phyloP scores from a whole-genome alignment of 2,113 vertebrate species.

The Amphiprion percula region DNA sequence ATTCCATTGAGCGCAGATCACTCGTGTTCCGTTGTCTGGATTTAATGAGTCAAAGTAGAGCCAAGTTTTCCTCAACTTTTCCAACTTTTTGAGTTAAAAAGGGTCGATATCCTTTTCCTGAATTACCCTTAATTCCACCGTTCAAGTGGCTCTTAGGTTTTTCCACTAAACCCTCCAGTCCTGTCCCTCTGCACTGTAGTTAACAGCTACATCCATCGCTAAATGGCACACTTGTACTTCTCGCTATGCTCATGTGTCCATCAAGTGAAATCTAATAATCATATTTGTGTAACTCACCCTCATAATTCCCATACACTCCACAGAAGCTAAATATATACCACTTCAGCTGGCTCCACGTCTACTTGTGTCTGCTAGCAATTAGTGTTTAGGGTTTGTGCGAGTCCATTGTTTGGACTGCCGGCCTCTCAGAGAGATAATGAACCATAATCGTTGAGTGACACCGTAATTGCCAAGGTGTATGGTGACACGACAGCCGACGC shows the following conservation, averaged over 20 bases:
- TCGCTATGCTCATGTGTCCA: slow-evolving; percentile 71
- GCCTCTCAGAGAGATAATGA: slow-evolving; percentile 77
- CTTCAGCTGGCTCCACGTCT: slow-evolving; percentile 60
- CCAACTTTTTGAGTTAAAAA: slow-evolving; percentile 35
- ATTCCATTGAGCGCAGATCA: slow-evolving; percentile 49
- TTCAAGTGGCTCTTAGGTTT: slow-evolving; percentile 60
- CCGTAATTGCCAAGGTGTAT: slow-evolving; percentile 81
- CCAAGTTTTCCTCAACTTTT: slow-evolving; percentile 49
- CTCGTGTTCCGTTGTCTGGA: slow-evolving; percentile 24
- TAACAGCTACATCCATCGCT: slow-evolving; percentile 41
- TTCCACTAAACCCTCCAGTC: slow-evolving; percentile 60
- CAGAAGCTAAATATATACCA: slow-evolving; percentile 67
- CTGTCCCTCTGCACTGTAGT: slow-evolving; percentile 30
- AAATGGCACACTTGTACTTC: slow-evolving; percentile 61
- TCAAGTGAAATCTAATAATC: slow-evolving; percentile 72
- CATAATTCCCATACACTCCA: slow-evolving; percentile 62
- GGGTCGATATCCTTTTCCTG: slow-evolving; percentile 33
- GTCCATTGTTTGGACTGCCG: slow-evolving; percentile 76
- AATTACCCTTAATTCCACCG: slow-evolving; percentile 60
- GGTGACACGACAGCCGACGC: slow-evolving; percentile 70
- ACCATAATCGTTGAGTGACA: slow-evolving; percentile 80
- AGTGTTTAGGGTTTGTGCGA: slow-evolving; percentile 72
- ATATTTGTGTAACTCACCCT: slow-evolving; percentile 71
- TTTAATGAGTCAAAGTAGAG: slow-evolving; percentile 48
- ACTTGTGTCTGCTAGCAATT: slow-evolving; percentile 80